A percentile compares a stretch with the other conserved stretches of the same genome.
phyloP scores from a whole-genome alignment of 2,113 vertebrate genomes.

The Lota lota region DNA sequence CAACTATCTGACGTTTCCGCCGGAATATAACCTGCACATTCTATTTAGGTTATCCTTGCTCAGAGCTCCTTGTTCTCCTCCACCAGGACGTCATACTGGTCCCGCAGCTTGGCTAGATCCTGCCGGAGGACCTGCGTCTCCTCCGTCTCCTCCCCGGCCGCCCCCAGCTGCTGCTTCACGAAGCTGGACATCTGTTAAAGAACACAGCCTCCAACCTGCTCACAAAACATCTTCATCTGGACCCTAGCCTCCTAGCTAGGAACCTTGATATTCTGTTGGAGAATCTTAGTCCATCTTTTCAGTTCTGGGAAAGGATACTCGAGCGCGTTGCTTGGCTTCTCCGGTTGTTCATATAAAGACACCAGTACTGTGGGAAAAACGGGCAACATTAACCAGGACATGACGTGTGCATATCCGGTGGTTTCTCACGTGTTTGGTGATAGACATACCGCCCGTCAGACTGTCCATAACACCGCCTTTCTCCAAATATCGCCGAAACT shows the following conservation, averaged over 20 bases:
- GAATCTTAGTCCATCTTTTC: no score
- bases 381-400: constrained; percentile 23
- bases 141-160: constrained; percentile 70
- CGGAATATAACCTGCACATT: no score
- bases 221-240: no score
- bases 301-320: constrained; percentile 86
- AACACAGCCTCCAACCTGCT: background rate
- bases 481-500: constrained; percentile 94
- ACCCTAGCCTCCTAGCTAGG: no score
- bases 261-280: no score
- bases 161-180: constrained; percentile 86
- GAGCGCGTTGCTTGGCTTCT: constrained; percentile 90
- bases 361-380: constrained; percentile 81
- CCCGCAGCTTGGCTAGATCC: constrained; percentile 85
- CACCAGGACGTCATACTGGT: constrained; percentile 80
- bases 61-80: constrained; percentile 93
- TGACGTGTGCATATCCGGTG: background rate
- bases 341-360: constrained; percentile 88
- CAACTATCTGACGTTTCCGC: no score
- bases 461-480: constrained; percentile 89
- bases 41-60: constrained; percentile 86
- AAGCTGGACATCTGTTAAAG: constrained; percentile 83
- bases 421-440: background rate
- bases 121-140: constrained; percentile 82
- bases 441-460: constrained; percentile 85